Percentiles rank a stretch among this genome's conserved stretches.
phyloP scores from a whole-genome alignment of 2,888 invertebrate species.

The Diarsia brunnea region DNA sequence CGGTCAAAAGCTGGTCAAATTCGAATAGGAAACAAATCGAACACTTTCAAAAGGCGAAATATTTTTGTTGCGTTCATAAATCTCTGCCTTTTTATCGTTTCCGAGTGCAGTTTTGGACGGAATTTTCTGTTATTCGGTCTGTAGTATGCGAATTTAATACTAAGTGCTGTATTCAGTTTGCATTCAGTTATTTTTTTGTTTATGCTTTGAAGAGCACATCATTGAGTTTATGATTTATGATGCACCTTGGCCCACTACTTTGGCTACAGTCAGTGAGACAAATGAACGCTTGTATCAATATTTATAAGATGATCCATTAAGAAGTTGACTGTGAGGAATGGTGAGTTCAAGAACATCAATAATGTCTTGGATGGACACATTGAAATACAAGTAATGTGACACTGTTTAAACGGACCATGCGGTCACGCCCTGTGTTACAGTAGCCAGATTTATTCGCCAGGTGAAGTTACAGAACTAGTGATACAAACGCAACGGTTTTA shows the following conservation, averaged over 20 bases:
- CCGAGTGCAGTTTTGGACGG: constrained; percentile 24
- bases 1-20: constrained; percentile 20
- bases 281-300: not conserved
- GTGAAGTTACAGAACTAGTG: not conserved
- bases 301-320: not conserved
- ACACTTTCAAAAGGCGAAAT: constrained; percentile 21
- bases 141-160: constrained; percentile 7
- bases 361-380: no score
- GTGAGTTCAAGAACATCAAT: no score
- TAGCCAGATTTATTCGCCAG: no score
- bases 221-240: not conserved
- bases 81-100: constrained; percentile 2
- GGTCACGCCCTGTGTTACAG: no score
- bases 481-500: not conserved
- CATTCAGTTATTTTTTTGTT: not conserved
- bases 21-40: constrained; percentile 35
- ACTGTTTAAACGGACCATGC: no score
- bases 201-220: not conserved
- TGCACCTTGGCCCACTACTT: not conserved
- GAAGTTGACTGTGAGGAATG: no score
- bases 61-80: constrained; percentile 35
- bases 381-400: no score
- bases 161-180: constrained; percentile 1
- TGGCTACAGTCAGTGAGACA: not conserved
- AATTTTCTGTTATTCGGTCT: constrained; percentile 10